Evolutionary conservation across 2,797 vertebrate species (phyloP).

Genomic region (Sebastes oblongus): DNA sequence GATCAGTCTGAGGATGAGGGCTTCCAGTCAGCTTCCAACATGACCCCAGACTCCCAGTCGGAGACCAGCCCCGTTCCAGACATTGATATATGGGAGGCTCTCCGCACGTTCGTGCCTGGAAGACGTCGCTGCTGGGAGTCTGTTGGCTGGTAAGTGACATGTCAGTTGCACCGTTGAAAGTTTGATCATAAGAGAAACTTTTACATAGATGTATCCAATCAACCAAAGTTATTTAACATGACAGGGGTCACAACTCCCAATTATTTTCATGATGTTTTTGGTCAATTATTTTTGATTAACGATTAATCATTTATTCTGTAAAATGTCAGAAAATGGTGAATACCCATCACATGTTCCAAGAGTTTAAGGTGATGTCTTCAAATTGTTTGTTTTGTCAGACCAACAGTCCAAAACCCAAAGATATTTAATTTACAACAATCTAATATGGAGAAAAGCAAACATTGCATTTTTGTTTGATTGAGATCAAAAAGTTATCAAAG

Average conservation of each 20-base stretch:
- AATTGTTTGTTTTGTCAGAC: background rate
- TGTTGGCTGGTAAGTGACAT: conserved; percentile 88
- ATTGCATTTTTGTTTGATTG: background rate
- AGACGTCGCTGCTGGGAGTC: conserved; percentile 94
- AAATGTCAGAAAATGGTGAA: background rate
- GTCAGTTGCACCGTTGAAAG: background rate
- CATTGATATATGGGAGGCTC: conserved; percentile 92
- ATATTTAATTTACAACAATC: background rate
- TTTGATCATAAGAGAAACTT: background rate
- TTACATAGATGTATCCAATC: background rate
- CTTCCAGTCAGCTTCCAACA: conserved; percentile 95
- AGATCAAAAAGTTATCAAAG: background rate
- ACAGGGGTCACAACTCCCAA: background rate
- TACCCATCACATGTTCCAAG: no score
- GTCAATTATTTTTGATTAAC: background rate
- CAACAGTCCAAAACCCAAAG: background rate
- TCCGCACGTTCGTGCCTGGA: conserved; percentile 87
- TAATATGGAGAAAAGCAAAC: background rate
- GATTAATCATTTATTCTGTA: background rate
- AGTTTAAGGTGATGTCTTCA: background rate
- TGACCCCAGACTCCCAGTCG: conserved; percentile 97
- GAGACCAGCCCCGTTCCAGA: conserved; percentile 90
- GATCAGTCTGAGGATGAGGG: conserved; percentile 98
- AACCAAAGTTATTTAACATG: background rate
- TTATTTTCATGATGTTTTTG: background rate